These are phyloP conservation scores for Falco columbarius DNA, from an alignment of 2,797 vertebrate genomes.

Conservation along the genomic window DNA sequence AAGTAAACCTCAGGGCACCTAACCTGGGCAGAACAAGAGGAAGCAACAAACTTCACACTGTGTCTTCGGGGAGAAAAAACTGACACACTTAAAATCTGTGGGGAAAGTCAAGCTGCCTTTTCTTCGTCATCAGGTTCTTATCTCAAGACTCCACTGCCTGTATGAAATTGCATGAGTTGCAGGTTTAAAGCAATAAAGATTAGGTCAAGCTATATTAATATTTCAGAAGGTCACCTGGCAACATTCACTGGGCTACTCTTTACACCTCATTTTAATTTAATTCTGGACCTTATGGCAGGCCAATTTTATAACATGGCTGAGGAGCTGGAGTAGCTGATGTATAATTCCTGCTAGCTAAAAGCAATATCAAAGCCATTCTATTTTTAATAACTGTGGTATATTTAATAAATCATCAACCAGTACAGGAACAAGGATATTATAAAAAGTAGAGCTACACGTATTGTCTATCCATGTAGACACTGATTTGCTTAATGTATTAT, in stretches of 20 bases:
- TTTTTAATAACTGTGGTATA: not conserved
- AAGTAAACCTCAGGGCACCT: not conserved
- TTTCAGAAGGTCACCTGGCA: slow-evolving; percentile 43
- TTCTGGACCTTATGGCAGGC: not conserved
- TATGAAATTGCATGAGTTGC: not conserved
- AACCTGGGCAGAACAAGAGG: not conserved
- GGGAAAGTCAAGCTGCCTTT: not conserved
- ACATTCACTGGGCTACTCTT: not conserved
- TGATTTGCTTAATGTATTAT: not conserved
- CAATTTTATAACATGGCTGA: not conserved
- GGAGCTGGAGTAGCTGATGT: not conserved
- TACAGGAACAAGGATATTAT: not conserved
- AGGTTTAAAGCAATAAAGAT: slow-evolving; percentile 17
- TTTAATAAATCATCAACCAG: slow-evolving; percentile 3
- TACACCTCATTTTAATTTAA: slow-evolving; percentile 20
- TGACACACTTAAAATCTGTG: not conserved
- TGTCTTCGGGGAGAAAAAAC: not conserved
- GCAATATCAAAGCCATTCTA: not conserved
- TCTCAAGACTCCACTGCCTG: not conserved
- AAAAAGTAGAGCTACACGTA: not conserved
- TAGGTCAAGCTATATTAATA: slow-evolving; percentile 13
- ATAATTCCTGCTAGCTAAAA: slow-evolving; percentile 15
- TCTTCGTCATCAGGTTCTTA: not conserved
- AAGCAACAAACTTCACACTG: not conserved
- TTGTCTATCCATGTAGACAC: not conserved